phyloP scores from a whole-genome alignment of 2,888 invertebrate species.

The Dinocampus coccinellae region DNA sequence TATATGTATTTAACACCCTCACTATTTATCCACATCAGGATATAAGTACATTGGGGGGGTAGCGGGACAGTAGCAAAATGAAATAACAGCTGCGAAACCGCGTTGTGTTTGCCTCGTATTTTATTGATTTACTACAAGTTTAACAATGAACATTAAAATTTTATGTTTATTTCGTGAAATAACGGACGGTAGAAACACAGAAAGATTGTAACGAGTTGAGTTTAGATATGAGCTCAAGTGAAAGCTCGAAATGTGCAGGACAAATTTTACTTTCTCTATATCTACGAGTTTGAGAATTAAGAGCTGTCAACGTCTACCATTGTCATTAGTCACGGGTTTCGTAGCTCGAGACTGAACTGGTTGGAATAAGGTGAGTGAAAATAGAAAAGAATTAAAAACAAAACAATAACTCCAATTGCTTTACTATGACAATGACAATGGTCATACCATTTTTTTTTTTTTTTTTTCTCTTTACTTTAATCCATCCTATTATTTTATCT shows the following conservation, averaged over 20 bases:
- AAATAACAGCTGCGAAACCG: neutral
- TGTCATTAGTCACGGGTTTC: constrained; percentile 33
- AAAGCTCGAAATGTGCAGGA: constrained; percentile 9
- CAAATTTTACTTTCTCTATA: constrained; percentile 17
- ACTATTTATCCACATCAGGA: neutral
- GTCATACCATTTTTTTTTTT: constrained; percentile 8
- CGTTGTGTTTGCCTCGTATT: neutral
- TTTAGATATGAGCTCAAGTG: neutral
- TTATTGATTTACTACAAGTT: constrained; percentile 34
- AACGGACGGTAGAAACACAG: neutral
- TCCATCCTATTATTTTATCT: constrained; percentile 4
- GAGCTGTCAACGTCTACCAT: constrained; percentile 34
- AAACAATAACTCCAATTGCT: constrained; percentile 37
- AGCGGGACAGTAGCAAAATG: neutral
- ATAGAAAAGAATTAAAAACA: constrained; percentile 30
- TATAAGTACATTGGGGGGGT: neutral
- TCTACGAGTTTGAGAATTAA: constrained; percentile 23
- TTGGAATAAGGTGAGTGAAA: constrained; percentile 1
- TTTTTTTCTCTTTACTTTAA: neutral
- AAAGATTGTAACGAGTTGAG: constrained; percentile 3
- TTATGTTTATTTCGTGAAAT: constrained; percentile 39
- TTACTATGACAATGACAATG: constrained; percentile 9
- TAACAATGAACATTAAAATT: constrained; percentile 34
- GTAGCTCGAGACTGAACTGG: neutral
- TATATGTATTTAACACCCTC: neutral